phyloP scores from a whole-genome alignment of 2,888 invertebrate species.

The Molanna angustata region DNA sequence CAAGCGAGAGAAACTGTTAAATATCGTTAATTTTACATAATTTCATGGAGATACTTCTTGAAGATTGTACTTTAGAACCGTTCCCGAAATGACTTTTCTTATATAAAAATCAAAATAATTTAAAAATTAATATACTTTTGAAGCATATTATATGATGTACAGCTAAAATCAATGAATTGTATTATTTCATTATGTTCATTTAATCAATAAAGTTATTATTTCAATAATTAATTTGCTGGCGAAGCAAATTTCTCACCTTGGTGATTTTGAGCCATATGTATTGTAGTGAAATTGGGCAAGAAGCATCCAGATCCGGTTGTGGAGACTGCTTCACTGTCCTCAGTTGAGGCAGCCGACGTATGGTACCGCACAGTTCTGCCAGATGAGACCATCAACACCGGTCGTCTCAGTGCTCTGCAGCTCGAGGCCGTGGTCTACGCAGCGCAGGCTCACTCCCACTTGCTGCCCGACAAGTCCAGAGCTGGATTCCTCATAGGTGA shows the following conservation, averaged over 20 bases:
- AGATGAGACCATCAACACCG: conserved; percentile 76
- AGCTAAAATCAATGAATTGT: too few species aligned
- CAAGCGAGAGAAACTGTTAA: too few species aligned
- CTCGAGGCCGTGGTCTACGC: conserved; percentile 97
- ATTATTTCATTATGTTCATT: too few species aligned
- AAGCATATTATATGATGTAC: too few species aligned
- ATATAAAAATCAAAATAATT: too few species aligned
- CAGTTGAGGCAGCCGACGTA: conserved; percentile 92
- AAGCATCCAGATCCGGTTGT: conserved; percentile 99
- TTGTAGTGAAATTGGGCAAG: conserved; percentile 81
- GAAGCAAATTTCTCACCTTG: neutral
- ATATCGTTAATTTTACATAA: too few species aligned
- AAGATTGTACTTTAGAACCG: too few species aligned
- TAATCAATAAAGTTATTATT: too few species aligned
- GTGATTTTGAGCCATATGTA: neutral
- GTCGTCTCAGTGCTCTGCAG: conserved; percentile 91
- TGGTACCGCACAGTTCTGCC: conserved; percentile 85
- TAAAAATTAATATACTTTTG: too few species aligned
- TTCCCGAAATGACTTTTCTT: too few species aligned
- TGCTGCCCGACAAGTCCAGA: conserved; percentile 82
- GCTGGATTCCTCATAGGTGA: conserved; percentile 95
- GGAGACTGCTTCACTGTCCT: conserved; percentile 95
- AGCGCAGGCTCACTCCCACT: conserved; percentile 92
- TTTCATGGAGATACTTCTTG: too few species aligned
- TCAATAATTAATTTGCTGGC: too few species aligned